phyloP scores from a whole-genome alignment of 1,140 invertebrate species.

The Drosophila serrata region DNA sequence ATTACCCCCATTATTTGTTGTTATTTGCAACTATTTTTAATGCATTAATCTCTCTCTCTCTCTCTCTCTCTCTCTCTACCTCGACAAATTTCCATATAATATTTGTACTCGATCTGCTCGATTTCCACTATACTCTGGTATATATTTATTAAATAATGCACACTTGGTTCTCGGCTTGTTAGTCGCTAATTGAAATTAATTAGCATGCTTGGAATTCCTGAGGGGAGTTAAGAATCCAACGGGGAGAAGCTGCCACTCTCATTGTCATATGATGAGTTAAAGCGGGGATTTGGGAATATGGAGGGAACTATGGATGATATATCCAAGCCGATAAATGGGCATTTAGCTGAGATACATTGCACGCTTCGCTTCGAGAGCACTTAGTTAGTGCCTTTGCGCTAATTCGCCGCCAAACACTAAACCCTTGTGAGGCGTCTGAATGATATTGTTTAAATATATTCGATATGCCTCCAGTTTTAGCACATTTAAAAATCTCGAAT shows the following conservation, averaged over 20 bases:
- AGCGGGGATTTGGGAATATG: neutral
- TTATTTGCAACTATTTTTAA: slow-evolving; percentile 30
- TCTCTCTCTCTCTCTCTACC: slow-evolving; percentile 2
- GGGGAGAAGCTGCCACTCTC: slow-evolving; percentile 1
- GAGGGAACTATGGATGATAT: slow-evolving; percentile 6
- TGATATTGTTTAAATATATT: slow-evolving; percentile 31
- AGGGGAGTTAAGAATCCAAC: slow-evolving; percentile 32
- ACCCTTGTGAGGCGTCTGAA: slow-evolving; percentile 10
- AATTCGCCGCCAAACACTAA: slow-evolving; percentile 20
- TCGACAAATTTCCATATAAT: slow-evolving; percentile 47
- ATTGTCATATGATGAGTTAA: slow-evolving; percentile 69
- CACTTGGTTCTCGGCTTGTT: slow-evolving; percentile 59
- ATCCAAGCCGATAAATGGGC: slow-evolving; percentile 29
- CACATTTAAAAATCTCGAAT: slow-evolving; percentile 18
- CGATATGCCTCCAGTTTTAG: slow-evolving; percentile 37
- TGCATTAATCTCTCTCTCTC: slow-evolving; percentile 36
- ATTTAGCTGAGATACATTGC: slow-evolving; percentile 23
- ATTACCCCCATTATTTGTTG: neutral
- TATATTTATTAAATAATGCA: slow-evolving; percentile 30
- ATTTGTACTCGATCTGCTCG: slow-evolving; percentile 28
- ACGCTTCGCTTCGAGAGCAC: slow-evolving; percentile 21
- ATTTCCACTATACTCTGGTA: slow-evolving; percentile 29
- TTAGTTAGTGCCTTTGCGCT: slow-evolving; percentile 33
- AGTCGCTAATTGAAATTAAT: slow-evolving; percentile 78
- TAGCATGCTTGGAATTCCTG: slow-evolving; percentile 58